Conservation (phyloP, 2,113 vertebrate genomes). For the Apteryx mantelli region DNA sequence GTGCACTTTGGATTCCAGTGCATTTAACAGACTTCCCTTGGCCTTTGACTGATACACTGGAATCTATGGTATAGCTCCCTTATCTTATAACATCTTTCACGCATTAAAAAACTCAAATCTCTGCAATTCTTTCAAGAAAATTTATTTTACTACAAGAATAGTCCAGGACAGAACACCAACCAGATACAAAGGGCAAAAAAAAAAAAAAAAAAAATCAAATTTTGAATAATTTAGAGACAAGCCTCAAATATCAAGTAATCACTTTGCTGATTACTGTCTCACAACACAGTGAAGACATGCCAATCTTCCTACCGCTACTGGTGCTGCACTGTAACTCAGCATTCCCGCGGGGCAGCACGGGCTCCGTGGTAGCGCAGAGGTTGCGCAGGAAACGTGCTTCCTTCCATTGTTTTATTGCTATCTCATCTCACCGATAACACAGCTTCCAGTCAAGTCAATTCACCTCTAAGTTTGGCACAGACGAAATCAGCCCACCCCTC, state of each 20-base stretch:
- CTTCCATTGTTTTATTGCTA: neutral
- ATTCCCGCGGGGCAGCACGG: neutral
- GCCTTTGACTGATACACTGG: neutral
- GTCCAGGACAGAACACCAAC: neutral
- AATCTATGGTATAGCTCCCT: neutral
- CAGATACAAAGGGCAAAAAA: neutral
- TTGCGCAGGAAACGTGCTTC: neutral
- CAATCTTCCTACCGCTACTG: rapidly evolving
- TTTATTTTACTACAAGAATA: neutral
- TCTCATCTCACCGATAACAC: neutral
- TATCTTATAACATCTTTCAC: neutral
- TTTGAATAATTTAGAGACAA: neutral
- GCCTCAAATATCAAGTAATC: neutral
- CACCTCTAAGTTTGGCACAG: neutral
- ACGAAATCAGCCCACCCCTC: neutral
- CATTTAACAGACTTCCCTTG: neutral
- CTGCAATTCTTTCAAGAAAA: neutral
- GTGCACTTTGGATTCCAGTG: neutral
- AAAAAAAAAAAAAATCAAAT: neutral
- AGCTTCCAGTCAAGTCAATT: neutral
- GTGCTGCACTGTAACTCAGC: neutral
- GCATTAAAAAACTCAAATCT: neutral
- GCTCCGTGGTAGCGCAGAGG: neutral
- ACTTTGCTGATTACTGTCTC: neutral
- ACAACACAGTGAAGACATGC: rapidly evolving